Conservation (phyloP, 2,888 invertebrate species). For the Volucella inflata region DNA sequence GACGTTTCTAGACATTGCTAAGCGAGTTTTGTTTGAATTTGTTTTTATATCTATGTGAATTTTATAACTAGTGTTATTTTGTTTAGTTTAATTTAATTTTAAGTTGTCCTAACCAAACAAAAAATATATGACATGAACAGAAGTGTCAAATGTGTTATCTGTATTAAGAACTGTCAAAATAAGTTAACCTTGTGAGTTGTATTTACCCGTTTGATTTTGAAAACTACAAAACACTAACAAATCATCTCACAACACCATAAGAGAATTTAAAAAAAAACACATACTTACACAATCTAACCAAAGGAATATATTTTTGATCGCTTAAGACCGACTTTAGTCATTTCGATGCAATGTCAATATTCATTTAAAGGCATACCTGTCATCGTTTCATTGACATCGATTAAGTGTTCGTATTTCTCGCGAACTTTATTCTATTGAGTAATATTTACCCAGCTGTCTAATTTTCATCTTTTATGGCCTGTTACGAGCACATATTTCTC, state of each 20-base stretch:
- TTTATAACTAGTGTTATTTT: slow-evolving; percentile 17
- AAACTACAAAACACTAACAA: slow-evolving; percentile 22
- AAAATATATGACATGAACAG: background rate
- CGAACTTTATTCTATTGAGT: no score
- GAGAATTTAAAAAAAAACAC: no score
- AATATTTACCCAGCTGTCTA: no score
- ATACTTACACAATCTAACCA: no score
- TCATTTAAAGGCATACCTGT: no score
- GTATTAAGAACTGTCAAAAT: slow-evolving; percentile 3
- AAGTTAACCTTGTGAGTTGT: background rate
- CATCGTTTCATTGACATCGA: no score
- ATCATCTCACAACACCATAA: background rate
- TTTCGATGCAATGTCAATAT: no score
- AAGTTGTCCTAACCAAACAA: slow-evolving; percentile 9
- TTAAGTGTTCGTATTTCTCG: no score
- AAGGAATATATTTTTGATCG: no score
- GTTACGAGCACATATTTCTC: no score
- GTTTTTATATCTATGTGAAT: background rate
- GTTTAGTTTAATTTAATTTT: slow-evolving; percentile 27
- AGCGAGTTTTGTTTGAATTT: slow-evolving; percentile 19
- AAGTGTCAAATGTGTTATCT: background rate
- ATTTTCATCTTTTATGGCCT: no score
- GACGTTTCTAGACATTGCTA: slow-evolving; percentile 49
- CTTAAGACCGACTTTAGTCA: no score
- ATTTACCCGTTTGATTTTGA: background rate